Evolutionary conservation across 2,113 vertebrate genomes (phyloP).

Genomic region (Phocoena sinus): DNA sequence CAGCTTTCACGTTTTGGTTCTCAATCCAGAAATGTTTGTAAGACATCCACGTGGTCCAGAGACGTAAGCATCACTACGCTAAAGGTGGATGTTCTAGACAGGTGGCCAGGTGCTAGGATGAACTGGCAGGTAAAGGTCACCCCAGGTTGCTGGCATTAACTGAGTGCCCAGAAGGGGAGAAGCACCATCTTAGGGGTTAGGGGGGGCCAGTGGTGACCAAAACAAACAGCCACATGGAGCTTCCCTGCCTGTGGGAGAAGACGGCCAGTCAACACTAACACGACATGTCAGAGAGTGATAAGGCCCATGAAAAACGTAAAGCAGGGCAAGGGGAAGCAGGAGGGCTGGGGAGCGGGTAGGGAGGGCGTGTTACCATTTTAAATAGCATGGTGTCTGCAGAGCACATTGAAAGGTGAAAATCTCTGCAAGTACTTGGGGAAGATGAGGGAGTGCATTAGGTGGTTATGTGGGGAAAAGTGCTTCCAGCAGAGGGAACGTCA

Average conservation of each 20-base stretch:
- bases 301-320: accelerated
- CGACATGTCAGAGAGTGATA: neutral
- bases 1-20: too few species aligned
- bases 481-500: neutral
- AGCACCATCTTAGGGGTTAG: accelerated
- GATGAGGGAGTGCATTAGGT: too few species aligned
- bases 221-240: accelerated
- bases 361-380: accelerated
- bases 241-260: neutral
- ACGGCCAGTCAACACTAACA: accelerated
- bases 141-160: neutral
- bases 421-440: neutral
- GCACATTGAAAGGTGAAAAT: neutral
- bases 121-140: neutral
- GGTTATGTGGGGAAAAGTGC: neutral
- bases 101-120: accelerated
- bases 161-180: accelerated
- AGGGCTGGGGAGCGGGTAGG: accelerated
- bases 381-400: accelerated
- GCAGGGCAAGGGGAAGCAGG: neutral
- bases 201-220: accelerated
- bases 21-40: accelerated
- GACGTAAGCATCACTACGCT: too few species aligned
- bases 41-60: too few species aligned
- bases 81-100: accelerated